Evolutionary conservation across 2,888 invertebrate genomes (phyloP).

Genomic region (Lissonota sp.): DNA sequence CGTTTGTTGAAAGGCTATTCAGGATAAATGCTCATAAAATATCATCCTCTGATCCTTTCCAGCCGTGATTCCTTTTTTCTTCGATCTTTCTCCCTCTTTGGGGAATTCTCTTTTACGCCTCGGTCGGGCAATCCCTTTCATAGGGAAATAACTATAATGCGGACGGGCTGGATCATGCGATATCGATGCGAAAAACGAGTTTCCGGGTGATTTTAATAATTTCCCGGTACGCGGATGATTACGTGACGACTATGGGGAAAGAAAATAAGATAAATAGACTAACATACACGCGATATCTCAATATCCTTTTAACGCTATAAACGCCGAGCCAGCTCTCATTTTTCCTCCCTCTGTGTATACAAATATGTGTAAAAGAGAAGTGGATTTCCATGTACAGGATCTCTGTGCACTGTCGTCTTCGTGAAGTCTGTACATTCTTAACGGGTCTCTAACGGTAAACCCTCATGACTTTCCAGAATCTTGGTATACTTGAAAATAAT

Average conservation of each 20-base stretch:
- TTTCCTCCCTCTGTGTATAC: constrained; percentile 4
- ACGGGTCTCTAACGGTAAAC: constrained; percentile 38
- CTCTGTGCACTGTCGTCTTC: constrained; percentile 58
- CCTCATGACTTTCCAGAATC: constrained; percentile 28
- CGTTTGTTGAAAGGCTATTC: not conserved
- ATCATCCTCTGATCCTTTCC: constrained; percentile 14
- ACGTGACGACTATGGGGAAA: not conserved
- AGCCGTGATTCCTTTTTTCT: not conserved
- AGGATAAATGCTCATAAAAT: constrained; percentile 34
- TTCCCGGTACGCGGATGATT: constrained; percentile 26
- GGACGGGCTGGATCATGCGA: not conserved
- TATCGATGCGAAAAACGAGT: constrained; percentile 27
- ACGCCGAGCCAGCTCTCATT: constrained; percentile 20
- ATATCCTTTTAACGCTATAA: not conserved
- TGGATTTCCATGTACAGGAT: constrained; percentile 65
- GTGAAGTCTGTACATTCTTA: constrained; percentile 64
- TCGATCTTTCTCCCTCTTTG: not conserved
- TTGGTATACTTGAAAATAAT: not conserved
- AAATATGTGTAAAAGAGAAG: constrained; percentile 52
- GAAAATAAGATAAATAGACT: constrained; percentile 42
- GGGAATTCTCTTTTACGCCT: not conserved
- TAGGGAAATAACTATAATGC: constrained; percentile 7
- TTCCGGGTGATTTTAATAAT: constrained; percentile 33
- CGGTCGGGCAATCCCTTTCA: constrained; percentile 13
- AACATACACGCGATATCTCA: constrained; percentile 29